These are phyloP conservation scores for Pygoscelis antarcticus DNA, from an alignment of 2,113 vertebrate species.

Conservation along the genomic window DNA sequence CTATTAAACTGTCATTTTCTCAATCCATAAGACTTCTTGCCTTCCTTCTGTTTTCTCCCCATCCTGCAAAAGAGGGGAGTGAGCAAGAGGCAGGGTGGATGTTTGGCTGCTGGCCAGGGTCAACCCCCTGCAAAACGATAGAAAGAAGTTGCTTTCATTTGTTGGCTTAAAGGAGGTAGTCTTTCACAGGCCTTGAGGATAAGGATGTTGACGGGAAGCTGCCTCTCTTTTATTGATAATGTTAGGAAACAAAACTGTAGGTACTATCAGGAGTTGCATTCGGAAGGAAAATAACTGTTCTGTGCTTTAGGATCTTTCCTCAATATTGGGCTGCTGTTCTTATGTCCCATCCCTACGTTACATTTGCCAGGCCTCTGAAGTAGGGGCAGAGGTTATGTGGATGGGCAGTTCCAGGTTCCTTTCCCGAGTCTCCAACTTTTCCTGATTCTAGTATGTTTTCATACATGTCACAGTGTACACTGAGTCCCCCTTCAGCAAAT, in stretches of 20 bases:
- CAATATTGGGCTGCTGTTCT: not conserved
- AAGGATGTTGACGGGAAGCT: not conserved
- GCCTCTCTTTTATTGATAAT: not conserved
- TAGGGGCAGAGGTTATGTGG: not conserved
- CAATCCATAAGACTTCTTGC: accelerated
- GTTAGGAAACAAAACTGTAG: not conserved
- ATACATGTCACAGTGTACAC: not conserved
- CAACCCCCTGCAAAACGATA: not conserved
- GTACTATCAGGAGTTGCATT: not conserved
- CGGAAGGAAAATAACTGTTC: not conserved
- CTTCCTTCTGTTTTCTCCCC: not conserved
- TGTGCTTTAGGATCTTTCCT: not conserved
- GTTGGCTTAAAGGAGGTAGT: not conserved
- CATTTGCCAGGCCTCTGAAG: not conserved
- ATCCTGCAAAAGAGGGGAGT: not conserved
- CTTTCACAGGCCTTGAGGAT: not conserved
- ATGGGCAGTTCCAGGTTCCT: not conserved
- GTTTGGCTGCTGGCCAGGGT: not conserved
- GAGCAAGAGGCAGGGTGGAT: not conserved
- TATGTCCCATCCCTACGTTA: not conserved
- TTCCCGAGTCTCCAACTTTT: not conserved
- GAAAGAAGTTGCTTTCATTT: not conserved
- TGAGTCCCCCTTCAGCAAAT: not conserved
- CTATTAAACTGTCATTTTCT: not conserved
- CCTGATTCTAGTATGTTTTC: not conserved